These are phyloP conservation scores for Gnathonemus longibarbis DNA, from an alignment of 2,113 vertebrate genomes.

Conservation along the genomic window DNA sequence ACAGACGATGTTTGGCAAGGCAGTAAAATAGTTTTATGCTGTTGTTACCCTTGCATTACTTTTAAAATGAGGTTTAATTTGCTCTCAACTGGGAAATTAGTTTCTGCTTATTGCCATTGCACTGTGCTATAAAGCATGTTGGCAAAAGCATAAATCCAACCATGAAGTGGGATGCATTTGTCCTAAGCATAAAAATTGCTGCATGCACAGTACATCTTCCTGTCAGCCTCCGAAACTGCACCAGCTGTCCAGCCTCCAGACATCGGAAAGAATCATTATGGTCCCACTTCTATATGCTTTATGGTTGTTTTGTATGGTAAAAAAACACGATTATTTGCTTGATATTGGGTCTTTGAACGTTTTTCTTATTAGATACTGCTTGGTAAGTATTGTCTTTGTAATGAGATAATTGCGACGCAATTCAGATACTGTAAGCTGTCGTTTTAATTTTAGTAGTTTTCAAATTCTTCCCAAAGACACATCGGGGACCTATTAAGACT, in stretches of 20 bases:
- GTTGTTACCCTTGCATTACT: background rate
- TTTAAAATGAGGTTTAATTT: background rate
- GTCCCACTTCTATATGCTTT: background rate
- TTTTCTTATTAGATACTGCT: background rate
- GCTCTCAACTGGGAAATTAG: background rate
- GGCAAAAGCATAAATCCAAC: background rate
- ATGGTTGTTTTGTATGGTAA: background rate
- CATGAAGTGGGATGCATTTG: background rate
- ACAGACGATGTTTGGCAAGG: background rate
- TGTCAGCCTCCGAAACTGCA: background rate
- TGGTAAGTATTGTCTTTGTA: background rate
- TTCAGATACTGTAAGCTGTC: background rate
- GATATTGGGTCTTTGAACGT: background rate
- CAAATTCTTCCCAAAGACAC: background rate
- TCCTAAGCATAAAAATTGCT: background rate
- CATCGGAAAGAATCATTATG: background rate
- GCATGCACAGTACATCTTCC: background rate
- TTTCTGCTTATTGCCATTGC: background rate
- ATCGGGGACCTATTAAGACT: background rate
- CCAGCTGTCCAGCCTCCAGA: background rate
- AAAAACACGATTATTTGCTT: background rate
- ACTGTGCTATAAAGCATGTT: background rate
- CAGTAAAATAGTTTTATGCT: background rate
- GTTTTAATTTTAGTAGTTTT: background rate
- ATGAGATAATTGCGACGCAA: background rate